Evolutionary conservation across 1,140 invertebrate genomes (phyloP), one percentile per base, ranked within the genome.

Genomic region (Drusus annulatus): DNA sequence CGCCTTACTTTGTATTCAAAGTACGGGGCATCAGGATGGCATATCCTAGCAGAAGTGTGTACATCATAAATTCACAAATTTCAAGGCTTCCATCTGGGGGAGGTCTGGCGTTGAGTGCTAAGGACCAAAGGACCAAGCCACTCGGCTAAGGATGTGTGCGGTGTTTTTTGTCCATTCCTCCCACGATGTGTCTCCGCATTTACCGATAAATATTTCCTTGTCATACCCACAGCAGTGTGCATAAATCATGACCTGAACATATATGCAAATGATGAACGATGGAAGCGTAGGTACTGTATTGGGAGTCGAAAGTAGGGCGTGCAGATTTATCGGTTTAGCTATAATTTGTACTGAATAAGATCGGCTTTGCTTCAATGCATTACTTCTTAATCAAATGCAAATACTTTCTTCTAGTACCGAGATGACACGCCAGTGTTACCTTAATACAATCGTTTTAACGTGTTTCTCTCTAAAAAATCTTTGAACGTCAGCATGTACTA

Each of bases 101-200:
- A 51, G 45, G n/a, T 36, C 17, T 51, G 68, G 68, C 45, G 68
- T 23, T 51, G 68, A 71, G 68, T 71, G 45, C n/a, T n/a, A 19
- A 71, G 51, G 36, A 21, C n/a, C 21, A 15, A 36, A 36, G 63
- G 13, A 16, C n/a, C 16, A 63, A 21, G 19, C n/a, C 21, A 3
- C 17, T 54, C 19, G 58, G 4, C 8, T 19, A 5, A 6, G 25
- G 16, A 51, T 50, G 45, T 71, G 68, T 71, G 68, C 36, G 68
- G 23, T 71, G 68, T 71, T 71, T 71, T 63, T 71, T 71, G 68
- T 71, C 68, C 68, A 71, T 71, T 71, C 68, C 68, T 71, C 36
- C 45, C 68, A 71, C 68, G 68, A 71, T 45, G 68, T 71, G 68
- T 71, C 36, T 17, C 68, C 68, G 51, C 68, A 51, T 51, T 52